Evolutionary conservation across 92 coral and sea anemone genomes (phyloP).

Genomic region (Scolanthus callimorphus): DNA sequence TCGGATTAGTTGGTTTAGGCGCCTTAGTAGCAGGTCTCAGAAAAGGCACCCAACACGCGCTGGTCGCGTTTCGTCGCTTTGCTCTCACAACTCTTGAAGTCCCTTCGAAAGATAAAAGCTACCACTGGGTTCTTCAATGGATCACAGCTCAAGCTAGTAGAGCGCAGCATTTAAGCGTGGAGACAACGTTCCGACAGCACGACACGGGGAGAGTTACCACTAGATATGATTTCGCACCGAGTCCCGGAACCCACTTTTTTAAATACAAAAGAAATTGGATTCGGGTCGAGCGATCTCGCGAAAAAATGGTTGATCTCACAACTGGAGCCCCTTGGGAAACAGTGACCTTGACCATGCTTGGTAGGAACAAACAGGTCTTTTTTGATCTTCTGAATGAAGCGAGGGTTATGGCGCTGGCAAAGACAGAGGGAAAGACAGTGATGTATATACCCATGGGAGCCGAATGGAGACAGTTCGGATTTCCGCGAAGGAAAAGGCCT

Average conservation of each 20-base stretch:
- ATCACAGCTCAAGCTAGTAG: conserved; percentile 87
- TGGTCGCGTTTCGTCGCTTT: conserved; percentile 82
- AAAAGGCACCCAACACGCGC: conserved; percentile 83
- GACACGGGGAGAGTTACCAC: conserved; percentile 91
- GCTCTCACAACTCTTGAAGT: conserved; percentile 97
- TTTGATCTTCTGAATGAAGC: conserved; percentile 93
- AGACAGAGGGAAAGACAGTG: conserved; percentile 88
- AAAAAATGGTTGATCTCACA: conserved; percentile 93
- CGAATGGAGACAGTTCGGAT: conserved; percentile 99
- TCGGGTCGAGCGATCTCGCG: conserved; percentile 88
- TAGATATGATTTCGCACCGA: conserved; percentile 87
- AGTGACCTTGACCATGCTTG: conserved; percentile 91
- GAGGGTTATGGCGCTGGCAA: conserved; percentile 78
- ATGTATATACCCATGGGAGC: conserved; percentile 99
- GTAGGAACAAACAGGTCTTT: conserved; percentile 79
- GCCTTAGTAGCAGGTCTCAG: conserved; percentile 85
- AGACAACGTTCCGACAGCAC: conserved; percentile 91
- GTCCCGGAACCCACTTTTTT: conserved; percentile 95
- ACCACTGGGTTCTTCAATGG: conserved; percentile 98
- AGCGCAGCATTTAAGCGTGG: conserved; percentile 95
- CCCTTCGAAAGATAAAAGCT: conserved; percentile 97
- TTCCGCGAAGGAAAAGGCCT: conserved; percentile 89
- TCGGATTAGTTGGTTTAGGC: conserved; percentile 96
- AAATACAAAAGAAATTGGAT: conserved; percentile 90
- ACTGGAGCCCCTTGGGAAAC: conserved; percentile 99